These are phyloP conservation scores for Pristis pectinata DNA, from an alignment of 2,797 vertebrate species.

Conservation along the genomic window DNA sequence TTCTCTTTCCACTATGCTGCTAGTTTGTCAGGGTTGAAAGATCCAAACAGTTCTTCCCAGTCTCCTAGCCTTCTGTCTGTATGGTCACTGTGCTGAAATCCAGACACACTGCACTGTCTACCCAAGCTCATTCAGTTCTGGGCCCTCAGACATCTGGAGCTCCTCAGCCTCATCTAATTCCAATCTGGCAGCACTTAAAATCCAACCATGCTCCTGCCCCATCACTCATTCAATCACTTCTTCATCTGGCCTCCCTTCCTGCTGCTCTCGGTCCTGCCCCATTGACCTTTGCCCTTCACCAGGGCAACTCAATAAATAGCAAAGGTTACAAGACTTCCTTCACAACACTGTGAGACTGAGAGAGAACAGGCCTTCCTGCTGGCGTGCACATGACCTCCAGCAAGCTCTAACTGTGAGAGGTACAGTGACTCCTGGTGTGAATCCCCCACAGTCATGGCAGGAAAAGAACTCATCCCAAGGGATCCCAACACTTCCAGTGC, in stretches of 20 bases:
- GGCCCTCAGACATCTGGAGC: not conserved
- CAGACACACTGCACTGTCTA: not conserved
- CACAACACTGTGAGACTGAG: not conserved
- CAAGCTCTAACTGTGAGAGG: not conserved
- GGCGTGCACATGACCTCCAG: not conserved
- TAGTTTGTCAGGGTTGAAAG: not conserved
- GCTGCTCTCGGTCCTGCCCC: not conserved
- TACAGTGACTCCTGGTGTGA: not conserved
- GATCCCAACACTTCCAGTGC: not conserved
- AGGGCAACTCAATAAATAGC: not conserved
- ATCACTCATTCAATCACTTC: not conserved
- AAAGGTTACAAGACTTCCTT: not conserved
- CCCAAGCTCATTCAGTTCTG: not conserved
- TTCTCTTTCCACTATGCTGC: too few species aligned
- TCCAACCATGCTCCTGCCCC: not conserved
- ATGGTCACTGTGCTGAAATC: not conserved
- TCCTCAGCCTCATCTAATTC: not conserved
- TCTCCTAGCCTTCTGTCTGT: not conserved
- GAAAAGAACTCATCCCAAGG: not conserved
- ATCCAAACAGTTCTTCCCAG: not conserved
- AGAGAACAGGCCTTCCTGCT: not conserved
- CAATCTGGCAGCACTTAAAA: not conserved
- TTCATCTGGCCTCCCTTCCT: not conserved
- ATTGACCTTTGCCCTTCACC: not conserved
- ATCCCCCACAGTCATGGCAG: not conserved